Conservation (phyloP, 2,797 vertebrate species). For the Urocyon cinereoargenteus region DNA sequence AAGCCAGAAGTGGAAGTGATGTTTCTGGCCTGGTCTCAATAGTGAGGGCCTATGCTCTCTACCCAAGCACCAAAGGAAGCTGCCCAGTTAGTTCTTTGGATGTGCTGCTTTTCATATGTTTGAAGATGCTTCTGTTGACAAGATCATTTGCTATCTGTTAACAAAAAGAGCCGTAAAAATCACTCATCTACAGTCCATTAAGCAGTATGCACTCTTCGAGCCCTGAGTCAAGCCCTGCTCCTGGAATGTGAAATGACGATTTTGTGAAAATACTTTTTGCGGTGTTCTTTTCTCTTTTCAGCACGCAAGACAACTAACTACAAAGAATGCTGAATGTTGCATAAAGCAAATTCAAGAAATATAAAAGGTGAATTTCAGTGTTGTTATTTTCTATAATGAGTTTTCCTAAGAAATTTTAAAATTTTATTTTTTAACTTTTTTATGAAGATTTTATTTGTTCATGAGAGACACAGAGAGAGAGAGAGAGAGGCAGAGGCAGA, state of each 20-base stretch:
- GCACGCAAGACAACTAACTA: conserved; percentile 2
- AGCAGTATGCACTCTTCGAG: neutral
- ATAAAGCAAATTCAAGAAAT: neutral
- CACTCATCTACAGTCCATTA: neutral
- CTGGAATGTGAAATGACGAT: neutral
- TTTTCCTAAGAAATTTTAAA: neutral
- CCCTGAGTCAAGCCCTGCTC: neutral
- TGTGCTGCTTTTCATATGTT: neutral
- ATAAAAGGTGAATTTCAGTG: neutral
- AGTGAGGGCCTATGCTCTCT: neutral
- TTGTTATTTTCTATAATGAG: neutral
- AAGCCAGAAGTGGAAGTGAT: neutral
- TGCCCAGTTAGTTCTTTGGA: neutral
- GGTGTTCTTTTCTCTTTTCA: conserved; percentile 18
- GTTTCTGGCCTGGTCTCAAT: neutral
- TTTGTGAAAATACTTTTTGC: conserved; percentile 18
- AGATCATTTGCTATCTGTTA: conserved; percentile 20
- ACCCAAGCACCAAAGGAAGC: neutral
- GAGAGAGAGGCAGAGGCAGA: too few species aligned
- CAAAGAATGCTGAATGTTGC: neutral
- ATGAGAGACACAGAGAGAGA: too few species aligned
- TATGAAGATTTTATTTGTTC: too few species aligned
- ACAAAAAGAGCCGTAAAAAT: neutral
- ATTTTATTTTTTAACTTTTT: too few species aligned
- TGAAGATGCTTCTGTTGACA: conserved; percentile 7